Evolutionary conservation across 2,113 vertebrate genomes (phyloP), one percentile per base, ranked within the genome.

Genomic region (Amphiprion ocellaris): DNA sequence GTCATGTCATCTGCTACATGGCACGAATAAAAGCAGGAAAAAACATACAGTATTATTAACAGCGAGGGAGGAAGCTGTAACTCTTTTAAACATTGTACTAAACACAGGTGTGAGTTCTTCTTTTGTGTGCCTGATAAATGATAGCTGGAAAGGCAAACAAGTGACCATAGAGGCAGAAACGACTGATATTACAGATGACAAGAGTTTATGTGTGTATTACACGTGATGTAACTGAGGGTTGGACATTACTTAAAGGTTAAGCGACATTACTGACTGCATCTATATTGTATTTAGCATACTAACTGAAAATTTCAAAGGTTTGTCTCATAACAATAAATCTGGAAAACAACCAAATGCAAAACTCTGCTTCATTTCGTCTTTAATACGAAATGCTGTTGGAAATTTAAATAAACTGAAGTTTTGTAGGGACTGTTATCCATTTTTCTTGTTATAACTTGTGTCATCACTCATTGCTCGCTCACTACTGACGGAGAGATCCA

Each of bases 1-100:
- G 41, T 63, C 58, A 72, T 61, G 67, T 82, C 67, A 79, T 56
- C 59, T 49, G 39, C 59, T 30, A 14, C 66, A 46, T 67, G 54
- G 14, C 12, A 8, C 49, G 28, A 62, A 61, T 59, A 33, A 87
- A 64, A 64, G 28, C 1, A 14, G 28, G 14, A 23, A 15, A 47
- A 59, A 53, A 21, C 2, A 54, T 24, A 50, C 23, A 63, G 26
- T 41, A 24, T 78, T 14, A 41, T 62, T 28, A 53, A 62, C 8
- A 50, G 5, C 4, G 3, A 21, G 19, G 54, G 23, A 70, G 74
- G 58, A 74, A 50, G 39, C 54, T 33, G 21, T 24, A 33, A 53
- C 30, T 24, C 17, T 2, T 67, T 63, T 33, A 15, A 52, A 33
- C 9, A 46, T 11, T 62, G 47, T 63, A 4, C 23, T 47, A 46